Conservation (phyloP, 1,140 invertebrate genomes). For the Drosophila quadrilineata region DNA sequence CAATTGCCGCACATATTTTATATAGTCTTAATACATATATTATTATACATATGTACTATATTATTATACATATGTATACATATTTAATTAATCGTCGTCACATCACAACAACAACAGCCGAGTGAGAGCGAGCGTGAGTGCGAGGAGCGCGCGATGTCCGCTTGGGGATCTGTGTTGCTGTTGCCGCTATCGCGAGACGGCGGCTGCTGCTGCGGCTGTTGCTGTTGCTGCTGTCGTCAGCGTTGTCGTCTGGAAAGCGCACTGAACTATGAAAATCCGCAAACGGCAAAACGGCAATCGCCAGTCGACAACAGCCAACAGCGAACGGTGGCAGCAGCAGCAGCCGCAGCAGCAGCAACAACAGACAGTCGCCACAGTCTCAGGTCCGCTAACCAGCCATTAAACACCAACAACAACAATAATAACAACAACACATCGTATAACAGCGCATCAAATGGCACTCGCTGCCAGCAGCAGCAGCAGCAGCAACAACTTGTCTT, state of each 20-base stretch:
- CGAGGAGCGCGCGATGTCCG: too few relatives aligned
- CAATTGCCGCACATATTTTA: slow-evolving; percentile 28
- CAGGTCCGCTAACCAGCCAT: slow-evolving; percentile 46
- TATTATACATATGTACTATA: too few relatives aligned
- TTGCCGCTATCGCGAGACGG: slow-evolving; percentile 13
- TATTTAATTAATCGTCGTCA: too few relatives aligned
- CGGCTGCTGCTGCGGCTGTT: slow-evolving; percentile 1
- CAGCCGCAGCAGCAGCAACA: slow-evolving; percentile 41
- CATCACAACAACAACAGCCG: not conserved
- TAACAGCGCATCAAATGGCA: slow-evolving; percentile 66
- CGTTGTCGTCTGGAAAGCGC: slow-evolving; percentile 77
- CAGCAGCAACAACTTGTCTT: slow-evolving; percentile 3
- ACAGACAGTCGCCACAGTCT: slow-evolving; percentile 27
- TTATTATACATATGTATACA: too few relatives aligned
- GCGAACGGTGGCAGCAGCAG: slow-evolving; percentile 31
- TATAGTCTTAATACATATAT: too few relatives aligned
- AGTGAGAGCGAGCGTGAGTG: too few relatives aligned
- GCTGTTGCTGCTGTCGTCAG: slow-evolving; percentile 51
- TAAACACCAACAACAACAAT: slow-evolving; percentile 45
- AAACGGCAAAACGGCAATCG: slow-evolving; percentile 41
- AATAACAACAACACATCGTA: slow-evolving; percentile 29
- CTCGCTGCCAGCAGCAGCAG: slow-evolving; percentile 47
- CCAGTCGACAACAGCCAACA: slow-evolving; percentile 33
- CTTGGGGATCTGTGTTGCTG: too few relatives aligned
- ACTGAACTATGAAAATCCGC: slow-evolving; percentile 75